Conservation (phyloP, 2,113 vertebrate species). For the Malurus cyaneus region DNA sequence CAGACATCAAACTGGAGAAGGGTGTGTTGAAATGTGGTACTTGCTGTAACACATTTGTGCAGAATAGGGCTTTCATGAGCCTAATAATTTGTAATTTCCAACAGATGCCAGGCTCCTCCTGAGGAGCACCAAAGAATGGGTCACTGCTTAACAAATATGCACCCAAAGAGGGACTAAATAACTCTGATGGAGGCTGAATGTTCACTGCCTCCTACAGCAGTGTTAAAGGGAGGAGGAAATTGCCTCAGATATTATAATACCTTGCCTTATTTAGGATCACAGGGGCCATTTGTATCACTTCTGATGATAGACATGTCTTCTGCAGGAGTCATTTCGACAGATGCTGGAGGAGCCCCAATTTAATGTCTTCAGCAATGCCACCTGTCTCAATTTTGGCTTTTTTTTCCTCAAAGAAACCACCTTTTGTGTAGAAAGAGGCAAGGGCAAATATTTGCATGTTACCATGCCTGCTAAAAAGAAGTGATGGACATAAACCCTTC, state of each 20-base stretch:
- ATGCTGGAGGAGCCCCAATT: neutral
- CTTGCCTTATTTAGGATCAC: neutral
- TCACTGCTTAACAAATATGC: neutral
- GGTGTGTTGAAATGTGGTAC: neutral
- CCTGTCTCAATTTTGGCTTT: neutral
- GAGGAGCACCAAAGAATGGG: neutral
- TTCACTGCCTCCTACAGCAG: neutral
- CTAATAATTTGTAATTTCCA: neutral
- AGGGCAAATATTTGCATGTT: neutral
- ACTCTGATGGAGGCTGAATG: neutral
- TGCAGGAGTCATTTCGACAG: neutral
- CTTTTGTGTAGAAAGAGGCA: neutral
- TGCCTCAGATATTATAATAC: neutral
- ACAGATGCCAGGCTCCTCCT: neutral
- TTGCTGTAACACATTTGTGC: neutral
- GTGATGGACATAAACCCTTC: neutral
- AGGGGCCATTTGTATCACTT: neutral
- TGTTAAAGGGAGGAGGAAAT: neutral
- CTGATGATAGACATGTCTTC: neutral
- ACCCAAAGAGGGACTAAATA: neutral
- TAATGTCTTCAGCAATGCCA: neutral
- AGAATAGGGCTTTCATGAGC: neutral
- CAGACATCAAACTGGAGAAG: neutral
- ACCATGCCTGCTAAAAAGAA: neutral
- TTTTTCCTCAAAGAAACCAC: neutral